phyloP scores from a whole-genome alignment of 1,140 invertebrate genomes.

The Piezodorus guildinii region DNA sequence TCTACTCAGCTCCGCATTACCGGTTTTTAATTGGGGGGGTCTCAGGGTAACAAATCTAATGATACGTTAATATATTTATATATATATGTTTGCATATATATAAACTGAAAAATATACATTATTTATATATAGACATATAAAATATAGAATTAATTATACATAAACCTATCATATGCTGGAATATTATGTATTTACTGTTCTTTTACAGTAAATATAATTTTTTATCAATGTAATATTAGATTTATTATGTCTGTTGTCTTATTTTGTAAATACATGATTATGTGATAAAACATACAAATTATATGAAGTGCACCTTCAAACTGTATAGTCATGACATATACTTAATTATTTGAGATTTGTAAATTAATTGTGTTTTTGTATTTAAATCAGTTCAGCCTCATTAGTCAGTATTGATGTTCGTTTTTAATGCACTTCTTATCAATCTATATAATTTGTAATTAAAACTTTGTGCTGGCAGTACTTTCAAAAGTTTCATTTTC shows the following conservation, averaged over 20 bases:
- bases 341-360: too few species aligned
- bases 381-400: too few species aligned
- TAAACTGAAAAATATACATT: too few species aligned
- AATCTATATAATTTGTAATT: too few species aligned
- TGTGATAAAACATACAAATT: background rate
- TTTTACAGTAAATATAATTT: constrained; percentile 1
- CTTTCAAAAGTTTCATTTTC: too few species aligned
- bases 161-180: background rate
- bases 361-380: too few species aligned
- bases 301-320: background rate
- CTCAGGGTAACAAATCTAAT: background rate
- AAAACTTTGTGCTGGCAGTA: too few species aligned
- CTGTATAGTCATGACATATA: too few species aligned
- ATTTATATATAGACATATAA: background rate
- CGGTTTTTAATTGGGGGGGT: background rate
- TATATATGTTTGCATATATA: background rate
- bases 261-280: constrained; percentile 1
- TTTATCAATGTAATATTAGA: background rate
- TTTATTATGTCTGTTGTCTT: background rate
- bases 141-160: background rate
- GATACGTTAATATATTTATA: background rate
- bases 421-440: too few species aligned
- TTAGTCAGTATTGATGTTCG: too few species aligned
- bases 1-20: background rate
- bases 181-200: background rate